A percentile compares a stretch with the other conserved stretches of the same genome.
These are phyloP conservation scores for Symphodus melops DNA, from an alignment of 2,113 vertebrate species.

Conservation along the genomic window DNA sequence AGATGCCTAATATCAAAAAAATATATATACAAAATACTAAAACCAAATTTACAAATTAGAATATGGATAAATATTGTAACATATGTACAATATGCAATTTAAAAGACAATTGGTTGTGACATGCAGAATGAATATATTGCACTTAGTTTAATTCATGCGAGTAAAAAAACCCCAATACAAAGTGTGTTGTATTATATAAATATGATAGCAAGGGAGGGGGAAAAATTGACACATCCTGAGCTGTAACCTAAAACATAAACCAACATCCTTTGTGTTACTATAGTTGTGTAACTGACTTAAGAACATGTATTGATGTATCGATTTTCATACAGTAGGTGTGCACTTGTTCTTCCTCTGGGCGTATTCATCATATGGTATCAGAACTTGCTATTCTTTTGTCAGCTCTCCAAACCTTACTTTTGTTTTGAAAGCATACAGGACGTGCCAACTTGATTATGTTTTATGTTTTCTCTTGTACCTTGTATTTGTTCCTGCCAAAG, in stretches of 20 bases:
- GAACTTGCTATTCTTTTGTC: conserved; percentile 48
- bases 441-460: conserved; percentile 18
- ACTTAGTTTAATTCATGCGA: conserved; percentile 13
- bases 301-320: conserved; percentile 28
- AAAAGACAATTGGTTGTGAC: too few relatives aligned
- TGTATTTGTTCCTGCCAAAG: background rate
- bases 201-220: background rate
- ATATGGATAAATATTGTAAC: too few relatives aligned
- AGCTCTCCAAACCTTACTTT: conserved; percentile 26
- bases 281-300: conserved; percentile 24
- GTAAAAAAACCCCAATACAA: background rate
- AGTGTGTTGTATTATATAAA: too few relatives aligned
- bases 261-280: conserved; percentile 5
- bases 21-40: too few relatives aligned
- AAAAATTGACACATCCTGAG: conserved; percentile 16
- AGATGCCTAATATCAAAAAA: too few relatives aligned
- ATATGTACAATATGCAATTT: too few relatives aligned
- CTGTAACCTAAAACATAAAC: background rate
- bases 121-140: too few relatives aligned
- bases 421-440: conserved; percentile 36
- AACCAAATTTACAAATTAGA: too few relatives aligned
- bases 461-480: conserved; percentile 1
- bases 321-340: conserved; percentile 50
- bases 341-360: conserved; percentile 44
- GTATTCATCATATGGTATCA: conserved; percentile 32